These are phyloP conservation scores for Latheticus oryzae DNA, from an alignment of 2,888 invertebrate species.

Conservation along the genomic window DNA sequence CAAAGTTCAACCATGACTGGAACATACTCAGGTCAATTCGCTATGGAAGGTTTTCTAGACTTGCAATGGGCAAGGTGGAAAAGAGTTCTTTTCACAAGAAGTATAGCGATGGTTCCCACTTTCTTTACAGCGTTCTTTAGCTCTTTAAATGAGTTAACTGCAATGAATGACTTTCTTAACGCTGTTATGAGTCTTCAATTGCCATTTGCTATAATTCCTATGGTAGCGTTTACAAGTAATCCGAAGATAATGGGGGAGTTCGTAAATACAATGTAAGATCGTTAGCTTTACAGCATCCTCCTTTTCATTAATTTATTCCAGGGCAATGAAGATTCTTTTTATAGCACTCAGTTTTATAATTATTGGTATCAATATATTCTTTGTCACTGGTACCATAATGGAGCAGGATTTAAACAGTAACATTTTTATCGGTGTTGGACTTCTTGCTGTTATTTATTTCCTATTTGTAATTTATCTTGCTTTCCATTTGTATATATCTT, in stretches of 20 bases:
- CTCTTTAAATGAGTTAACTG: conserved; percentile 75
- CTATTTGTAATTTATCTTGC: conserved; percentile 50
- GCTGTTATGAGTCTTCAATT: conserved; percentile 89
- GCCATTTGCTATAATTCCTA: conserved; percentile 87
- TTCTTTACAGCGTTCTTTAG: conserved; percentile 77
- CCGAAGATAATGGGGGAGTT: conserved; percentile 84
- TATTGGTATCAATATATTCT: conserved; percentile 82
- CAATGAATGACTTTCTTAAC: conserved; percentile 86
- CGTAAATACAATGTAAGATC: conserved; percentile 77
- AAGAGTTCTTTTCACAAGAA: conserved; percentile 83
- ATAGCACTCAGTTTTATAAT: conserved; percentile 74
- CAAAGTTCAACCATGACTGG: conserved; percentile 88
- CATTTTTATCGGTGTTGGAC: conserved; percentile 42
- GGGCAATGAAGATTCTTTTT: conserved; percentile 75
- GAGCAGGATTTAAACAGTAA: conserved; percentile 58
- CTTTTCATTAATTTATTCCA: conserved; percentile 62
- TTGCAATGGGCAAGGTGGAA: conserved; percentile 88
- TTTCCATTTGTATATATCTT: conserved; percentile 52
- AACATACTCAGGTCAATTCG: conserved; percentile 86
- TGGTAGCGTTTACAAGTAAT: conserved; percentile 86
- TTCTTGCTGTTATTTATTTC: conserved; percentile 47
- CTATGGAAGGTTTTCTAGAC: conserved; percentile 90
- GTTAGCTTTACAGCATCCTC: neutral
- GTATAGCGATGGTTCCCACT: conserved; percentile 83
- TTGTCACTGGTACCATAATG: conserved; percentile 74